These are phyloP conservation scores for Phengaris arion DNA, from an alignment of 2,888 invertebrate species.

Conservation along the genomic window DNA sequence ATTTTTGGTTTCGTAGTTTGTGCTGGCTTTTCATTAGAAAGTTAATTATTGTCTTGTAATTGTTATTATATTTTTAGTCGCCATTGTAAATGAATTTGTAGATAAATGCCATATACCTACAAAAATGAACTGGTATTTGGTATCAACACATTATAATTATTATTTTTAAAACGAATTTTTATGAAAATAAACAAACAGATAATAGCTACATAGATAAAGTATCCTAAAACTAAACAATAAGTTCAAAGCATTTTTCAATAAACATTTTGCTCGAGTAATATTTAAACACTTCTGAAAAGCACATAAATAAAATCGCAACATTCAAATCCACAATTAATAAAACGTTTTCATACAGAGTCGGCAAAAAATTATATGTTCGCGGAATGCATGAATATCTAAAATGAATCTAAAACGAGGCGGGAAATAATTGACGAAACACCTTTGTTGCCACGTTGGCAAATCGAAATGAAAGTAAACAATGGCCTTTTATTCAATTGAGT, in stretches of 20 bases:
- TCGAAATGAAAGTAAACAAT: slow-evolving; percentile 69
- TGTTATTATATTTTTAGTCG: too few species aligned
- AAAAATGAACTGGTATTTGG: too few species aligned
- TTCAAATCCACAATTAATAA: background rate
- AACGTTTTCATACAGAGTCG: background rate
- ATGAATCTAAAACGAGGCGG: slow-evolving; percentile 26
- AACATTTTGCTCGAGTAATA: too few species aligned
- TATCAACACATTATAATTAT: too few species aligned
- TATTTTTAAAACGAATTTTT: too few species aligned
- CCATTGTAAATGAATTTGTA: too few species aligned
- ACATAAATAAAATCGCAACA: background rate
- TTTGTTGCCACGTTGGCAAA: slow-evolving; percentile 63
- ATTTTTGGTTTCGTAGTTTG: background rate
- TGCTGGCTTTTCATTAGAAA: background rate
- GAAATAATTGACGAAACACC: slow-evolving; percentile 52
- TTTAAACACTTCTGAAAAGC: background rate
- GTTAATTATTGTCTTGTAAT: background rate
- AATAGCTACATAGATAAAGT: too few species aligned
- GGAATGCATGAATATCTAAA: slow-evolving; percentile 10
- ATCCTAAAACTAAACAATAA: too few species aligned
- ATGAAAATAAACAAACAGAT: too few species aligned
- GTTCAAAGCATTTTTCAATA: too few species aligned
- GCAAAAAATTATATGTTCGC: background rate
- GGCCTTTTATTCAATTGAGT: slow-evolving; percentile 74
- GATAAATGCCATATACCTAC: too few species aligned